Base-by-base conservation (phyloP, 1,140 invertebrate genomes). In the Vanessa atalanta region DNA sequence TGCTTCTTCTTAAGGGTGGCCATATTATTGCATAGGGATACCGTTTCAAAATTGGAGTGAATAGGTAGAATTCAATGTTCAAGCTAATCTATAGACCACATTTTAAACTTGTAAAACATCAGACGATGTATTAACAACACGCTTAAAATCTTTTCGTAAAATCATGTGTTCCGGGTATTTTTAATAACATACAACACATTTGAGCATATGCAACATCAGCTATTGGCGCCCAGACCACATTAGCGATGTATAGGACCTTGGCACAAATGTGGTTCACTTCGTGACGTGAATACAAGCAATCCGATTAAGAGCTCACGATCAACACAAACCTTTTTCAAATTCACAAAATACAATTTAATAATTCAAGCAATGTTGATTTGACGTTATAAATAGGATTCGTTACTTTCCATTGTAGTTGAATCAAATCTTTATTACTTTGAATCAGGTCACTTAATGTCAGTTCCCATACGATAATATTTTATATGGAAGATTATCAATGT, bases 221-320 rank as follows among this genome's bases (percentile, higher is more conserved):
- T 78, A 81, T 83, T 78, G 78, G 84, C 83, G 79, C 82, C 77
- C 81, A 85, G 77, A 75, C 66, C 74, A 86, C 76, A 86, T 85
- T 87, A 88, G 77, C 72, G 79, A 85, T 79, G 81, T 57, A 51
- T 61, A 65, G 65, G 81, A 82, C 88, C 89, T 91, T 91, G 89
- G 83, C 89, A 88, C 77, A 76, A 80, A 85, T 89, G 79, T 79
- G 43, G 55, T 31, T 50, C 47, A 79, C 72, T 64, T 73, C 88
- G 89, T 89, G 88, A 90, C 83, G 79, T 73, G 84, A 85, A 76
- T 76, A 77, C 78, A 77, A 85, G 74, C 80, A 83, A 83, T 85
- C 77, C 78, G 80, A 87, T 83, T 88, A 80, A 75, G 63, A 64
- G 70, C 78, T 85, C 85, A 86, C 83, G 85, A 83, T 63, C 60